Percentiles rank a stretch among this genome's conserved stretches.
Conservation (phyloP, 1,140 invertebrate genomes). For the Apis florea region DNA sequence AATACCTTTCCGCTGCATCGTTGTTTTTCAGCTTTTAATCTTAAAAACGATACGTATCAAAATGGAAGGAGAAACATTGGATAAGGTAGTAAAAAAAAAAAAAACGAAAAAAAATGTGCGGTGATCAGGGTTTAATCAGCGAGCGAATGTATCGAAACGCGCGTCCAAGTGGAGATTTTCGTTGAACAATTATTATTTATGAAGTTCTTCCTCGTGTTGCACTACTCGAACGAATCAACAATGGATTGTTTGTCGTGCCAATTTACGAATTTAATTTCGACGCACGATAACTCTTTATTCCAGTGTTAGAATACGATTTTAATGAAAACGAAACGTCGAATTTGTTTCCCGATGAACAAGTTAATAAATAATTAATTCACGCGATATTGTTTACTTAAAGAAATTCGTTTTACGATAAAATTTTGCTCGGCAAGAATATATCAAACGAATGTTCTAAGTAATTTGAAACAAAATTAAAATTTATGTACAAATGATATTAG, state of each 20-base stretch:
- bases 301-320: background rate
- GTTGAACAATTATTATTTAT: slow-evolving; percentile 8
- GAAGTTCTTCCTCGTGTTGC: background rate
- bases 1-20: background rate
- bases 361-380: background rate
- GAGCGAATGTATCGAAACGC: background rate
- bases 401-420: no score
- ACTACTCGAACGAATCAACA: background rate
- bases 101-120: no score
- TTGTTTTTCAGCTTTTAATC: slow-evolving; percentile 1
- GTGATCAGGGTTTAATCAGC: background rate
- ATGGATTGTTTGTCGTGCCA: background rate
- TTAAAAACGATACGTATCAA: background rate
- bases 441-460: no score
- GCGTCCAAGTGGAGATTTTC: background rate
- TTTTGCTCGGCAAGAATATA: no score
- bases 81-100: no score
- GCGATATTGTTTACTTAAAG: no score
- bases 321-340: background rate
- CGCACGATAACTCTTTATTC: background rate
- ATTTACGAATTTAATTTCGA: slow-evolving; percentile 6
- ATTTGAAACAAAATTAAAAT: no score
- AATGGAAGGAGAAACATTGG: background rate
- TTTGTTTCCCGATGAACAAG: background rate
- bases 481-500: no score